Evolutionary conservation across 2,797 vertebrate genomes (phyloP).

Genomic region (Sciaenops ocellatus): DNA sequence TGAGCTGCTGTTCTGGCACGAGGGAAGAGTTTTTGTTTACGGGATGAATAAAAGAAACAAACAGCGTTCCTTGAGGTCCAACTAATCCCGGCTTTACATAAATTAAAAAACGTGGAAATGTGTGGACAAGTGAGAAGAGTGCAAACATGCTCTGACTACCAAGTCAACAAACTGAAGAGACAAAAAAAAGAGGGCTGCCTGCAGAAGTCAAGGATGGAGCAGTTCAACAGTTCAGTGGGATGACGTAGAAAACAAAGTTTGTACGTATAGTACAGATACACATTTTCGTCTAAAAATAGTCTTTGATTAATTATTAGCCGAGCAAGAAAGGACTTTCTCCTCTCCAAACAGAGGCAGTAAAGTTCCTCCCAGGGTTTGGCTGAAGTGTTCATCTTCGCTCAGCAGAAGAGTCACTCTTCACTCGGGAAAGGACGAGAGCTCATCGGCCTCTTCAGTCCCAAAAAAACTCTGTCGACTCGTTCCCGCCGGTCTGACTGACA

Average conservation of each 20-base stretch:
- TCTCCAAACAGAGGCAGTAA: conserved; percentile 17
- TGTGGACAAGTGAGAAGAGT: conserved; percentile 57
- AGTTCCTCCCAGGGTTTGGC: conserved; percentile 26
- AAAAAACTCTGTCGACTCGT: conserved; percentile 1
- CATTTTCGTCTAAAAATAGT: conserved; percentile 60
- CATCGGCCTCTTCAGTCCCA: conserved; percentile 24
- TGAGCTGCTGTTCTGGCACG: conserved; percentile 50
- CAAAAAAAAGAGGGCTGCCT: conserved; percentile 1
- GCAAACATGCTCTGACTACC: conserved; percentile 59
- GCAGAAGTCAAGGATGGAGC: conserved; percentile 52
- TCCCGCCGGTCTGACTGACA: conserved; percentile 25
- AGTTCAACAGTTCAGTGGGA: conserved; percentile 37
- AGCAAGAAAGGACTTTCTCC: conserved; percentile 20
- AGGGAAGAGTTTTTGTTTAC: conserved; percentile 58
- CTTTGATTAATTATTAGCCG: conserved; percentile 43
- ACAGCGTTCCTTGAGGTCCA: conserved; percentile 62
- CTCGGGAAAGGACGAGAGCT: conserved; percentile 27
- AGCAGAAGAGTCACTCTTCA: conserved; percentile 32
- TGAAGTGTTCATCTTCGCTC: conserved; percentile 24
- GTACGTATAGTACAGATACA: conserved; percentile 31
- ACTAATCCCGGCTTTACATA: conserved; percentile 77
- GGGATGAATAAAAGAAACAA: conserved; percentile 67
- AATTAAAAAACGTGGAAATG: conserved; percentile 58
- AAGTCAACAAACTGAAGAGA: conserved; percentile 36
- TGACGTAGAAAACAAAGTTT: conserved; percentile 60